Percentiles rank a stretch among this genome's conserved stretches.
phyloP scores from a whole-genome alignment of 2,888 invertebrate species.

The Phragmatobia fuliginosa region DNA sequence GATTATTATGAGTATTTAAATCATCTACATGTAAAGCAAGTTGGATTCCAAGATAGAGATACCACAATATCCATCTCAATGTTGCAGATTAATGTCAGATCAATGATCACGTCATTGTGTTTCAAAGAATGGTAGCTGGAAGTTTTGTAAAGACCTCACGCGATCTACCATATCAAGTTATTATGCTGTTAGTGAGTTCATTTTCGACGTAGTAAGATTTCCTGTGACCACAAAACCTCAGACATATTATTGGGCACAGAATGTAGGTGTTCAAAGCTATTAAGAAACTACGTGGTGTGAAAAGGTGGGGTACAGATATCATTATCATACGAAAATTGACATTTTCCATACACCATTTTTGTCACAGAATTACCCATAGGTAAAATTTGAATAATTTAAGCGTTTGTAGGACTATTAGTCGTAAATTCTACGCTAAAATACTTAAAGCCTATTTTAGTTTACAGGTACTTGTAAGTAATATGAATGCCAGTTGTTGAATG shows the following conservation, averaged over 20 bases:
- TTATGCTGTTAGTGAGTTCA: slow-evolving; percentile 13
- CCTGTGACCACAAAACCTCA: slow-evolving; percentile 7
- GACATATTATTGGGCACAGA: not conserved
- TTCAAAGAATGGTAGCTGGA: slow-evolving; percentile 37
- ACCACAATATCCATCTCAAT: not conserved
- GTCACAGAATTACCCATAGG: not conserved
- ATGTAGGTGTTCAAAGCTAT: slow-evolving; percentile 7
- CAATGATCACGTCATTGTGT: slow-evolving; percentile 33
- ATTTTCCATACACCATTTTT: not conserved
- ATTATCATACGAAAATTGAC: slow-evolving; percentile 4
- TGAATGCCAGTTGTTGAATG: not conserved
- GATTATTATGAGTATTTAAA: slow-evolving; percentile 41
- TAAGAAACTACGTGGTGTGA: not conserved
- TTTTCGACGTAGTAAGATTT: slow-evolving; percentile 23
- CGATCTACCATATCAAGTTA: slow-evolving; percentile 16
- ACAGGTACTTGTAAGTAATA: not conserved
- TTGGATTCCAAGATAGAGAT: slow-evolving; percentile 23
- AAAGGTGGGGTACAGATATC: not conserved
- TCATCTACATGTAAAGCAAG: slow-evolving; percentile 24
- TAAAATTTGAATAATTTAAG: not conserved
- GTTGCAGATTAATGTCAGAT: slow-evolving; percentile 19
- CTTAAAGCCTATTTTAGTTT: not conserved
- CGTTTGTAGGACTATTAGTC: not conserved
- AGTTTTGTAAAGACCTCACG: slow-evolving; percentile 14
- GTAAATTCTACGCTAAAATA: not conserved